Evolutionary conservation across 2,888 invertebrate species (phyloP), one percentile per base, ranked within the genome.

Genomic region (Pseudanteris insignis): DNA sequence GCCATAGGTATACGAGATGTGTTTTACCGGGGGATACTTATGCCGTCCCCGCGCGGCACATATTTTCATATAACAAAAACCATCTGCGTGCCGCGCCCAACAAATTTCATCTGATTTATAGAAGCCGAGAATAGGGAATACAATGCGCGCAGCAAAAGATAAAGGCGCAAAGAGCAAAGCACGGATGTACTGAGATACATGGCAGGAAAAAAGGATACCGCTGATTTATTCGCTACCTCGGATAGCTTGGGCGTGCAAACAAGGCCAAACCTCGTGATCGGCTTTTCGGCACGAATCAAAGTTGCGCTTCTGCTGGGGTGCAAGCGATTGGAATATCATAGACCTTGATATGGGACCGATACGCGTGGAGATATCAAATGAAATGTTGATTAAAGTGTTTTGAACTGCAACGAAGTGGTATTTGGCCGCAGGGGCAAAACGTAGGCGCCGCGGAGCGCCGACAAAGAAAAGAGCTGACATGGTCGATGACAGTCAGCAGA

Each of bases 11-110:
- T n/a, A n/a, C n/a, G n/a, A n/a, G n/a, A n/a, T n/a, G 9, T 79
- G 76, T 77, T 79, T 77, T 76, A 77, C 74, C 76, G 73, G 71
- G 77, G 77, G 77, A 76, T 79, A 78, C 79, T 79, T 79, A 78
- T 69, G 70, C 74, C 73, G 72, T 76, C 76, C 77, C 77, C 70
- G 69, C 68, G 74, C 74, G 77, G 79, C 78, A 80, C 78, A 80
- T 80, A 80, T 80, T 80, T 80, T 80, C 79, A 80, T 80, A 79
- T 80, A 80, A 80, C 80, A 79, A 80, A 61, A 80, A 80, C 77
- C 80, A 80, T 80, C 80, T 80, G 80, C 78, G 80, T 78, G 78
- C 79, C 73, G 77, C 73, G 78, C 79, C 76, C 79, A 78, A 80
- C 79, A 79, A 80, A 80, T 79, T 79, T 77, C 77, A 70, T 72